A percentile compares a stretch with the other conserved stretches of the same genome.
phyloP scores from a whole-genome alignment of 92 coral and sea anemone species.

The Porites cylindrica region DNA sequence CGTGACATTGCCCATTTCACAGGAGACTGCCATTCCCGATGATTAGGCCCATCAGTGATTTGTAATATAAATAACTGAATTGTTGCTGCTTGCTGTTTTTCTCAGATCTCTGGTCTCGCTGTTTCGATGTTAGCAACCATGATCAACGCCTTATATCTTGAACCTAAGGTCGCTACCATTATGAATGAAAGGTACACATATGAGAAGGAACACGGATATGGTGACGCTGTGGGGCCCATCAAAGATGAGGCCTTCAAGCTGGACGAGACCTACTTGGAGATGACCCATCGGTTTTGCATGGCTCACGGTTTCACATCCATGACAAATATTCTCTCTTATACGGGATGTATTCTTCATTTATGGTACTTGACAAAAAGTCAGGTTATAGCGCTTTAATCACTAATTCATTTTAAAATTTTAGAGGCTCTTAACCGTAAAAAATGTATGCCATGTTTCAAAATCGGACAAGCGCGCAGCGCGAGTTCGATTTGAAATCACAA shows the following conservation, averaged over 20 bases:
- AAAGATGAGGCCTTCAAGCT: constrained; percentile 72
- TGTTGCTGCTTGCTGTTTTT: neutral
- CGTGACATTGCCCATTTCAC: too few species aligned
- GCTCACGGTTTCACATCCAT: constrained; percentile 87
- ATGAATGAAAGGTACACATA: constrained; percentile 80
- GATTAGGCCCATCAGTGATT: neutral
- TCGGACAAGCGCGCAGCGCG: too few species aligned
- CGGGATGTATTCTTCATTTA: constrained; percentile 76
- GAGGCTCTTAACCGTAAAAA: neutral
- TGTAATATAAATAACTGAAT: neutral
- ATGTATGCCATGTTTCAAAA: too few species aligned
- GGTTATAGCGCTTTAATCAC: neutral
- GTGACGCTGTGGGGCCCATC: constrained; percentile 85
- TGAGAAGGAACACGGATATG: constrained; percentile 86
- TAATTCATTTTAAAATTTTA: neutral
- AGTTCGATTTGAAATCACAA: too few species aligned
- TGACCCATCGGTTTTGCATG: constrained; percentile 74
- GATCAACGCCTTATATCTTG: constrained; percentile 71
- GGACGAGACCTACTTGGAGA: constrained; percentile 75
- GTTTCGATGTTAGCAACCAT: constrained; percentile 64
- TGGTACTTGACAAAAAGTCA: constrained; percentile 73
- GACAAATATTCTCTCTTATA: constrained; percentile 73
- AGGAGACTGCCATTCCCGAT: neutral
- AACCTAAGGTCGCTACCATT: constrained; percentile 71
- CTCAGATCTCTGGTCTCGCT: constrained; percentile 71